Evolutionary conservation across 2,797 vertebrate species (phyloP).

Genomic region (Pangasius macronema): DNA sequence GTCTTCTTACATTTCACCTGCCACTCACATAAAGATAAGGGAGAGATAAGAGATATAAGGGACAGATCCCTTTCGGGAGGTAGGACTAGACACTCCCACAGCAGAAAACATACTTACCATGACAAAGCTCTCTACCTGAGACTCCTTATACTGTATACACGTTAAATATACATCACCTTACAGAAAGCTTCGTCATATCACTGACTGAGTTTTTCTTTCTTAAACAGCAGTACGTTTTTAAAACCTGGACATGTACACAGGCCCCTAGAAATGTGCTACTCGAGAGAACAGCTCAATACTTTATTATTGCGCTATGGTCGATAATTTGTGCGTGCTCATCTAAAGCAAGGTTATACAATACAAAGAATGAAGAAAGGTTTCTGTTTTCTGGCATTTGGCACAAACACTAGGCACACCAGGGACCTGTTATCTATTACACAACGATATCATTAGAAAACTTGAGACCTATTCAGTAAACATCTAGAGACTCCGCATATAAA

Average conservation of each 20-base stretch:
- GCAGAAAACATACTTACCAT: neutral
- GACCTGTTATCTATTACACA: neutral
- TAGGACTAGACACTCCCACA: too few species aligned
- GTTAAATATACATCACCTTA: neutral
- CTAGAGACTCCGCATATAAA: neutral
- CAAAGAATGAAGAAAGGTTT: neutral
- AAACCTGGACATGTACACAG: neutral
- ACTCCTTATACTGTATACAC: neutral
- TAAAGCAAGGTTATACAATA: neutral
- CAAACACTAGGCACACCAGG: neutral
- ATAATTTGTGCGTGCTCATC: neutral
- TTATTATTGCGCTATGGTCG: neutral
- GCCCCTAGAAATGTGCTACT: neutral
- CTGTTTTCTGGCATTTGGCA: neutral
- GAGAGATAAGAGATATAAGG: too few species aligned
- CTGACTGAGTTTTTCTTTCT: neutral
- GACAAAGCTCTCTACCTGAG: neutral
- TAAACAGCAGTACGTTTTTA: neutral
- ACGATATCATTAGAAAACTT: neutral
- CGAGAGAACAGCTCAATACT: neutral
- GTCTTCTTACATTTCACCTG: too few species aligned
- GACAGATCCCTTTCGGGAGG: too few species aligned
- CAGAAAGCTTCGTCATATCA: neutral
- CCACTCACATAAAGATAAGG: too few species aligned
- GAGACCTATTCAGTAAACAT: constrained; percentile 2